Evolutionary conservation across 2,888 invertebrate genomes (phyloP).

Genomic region (Conchocele bisecta): DNA sequence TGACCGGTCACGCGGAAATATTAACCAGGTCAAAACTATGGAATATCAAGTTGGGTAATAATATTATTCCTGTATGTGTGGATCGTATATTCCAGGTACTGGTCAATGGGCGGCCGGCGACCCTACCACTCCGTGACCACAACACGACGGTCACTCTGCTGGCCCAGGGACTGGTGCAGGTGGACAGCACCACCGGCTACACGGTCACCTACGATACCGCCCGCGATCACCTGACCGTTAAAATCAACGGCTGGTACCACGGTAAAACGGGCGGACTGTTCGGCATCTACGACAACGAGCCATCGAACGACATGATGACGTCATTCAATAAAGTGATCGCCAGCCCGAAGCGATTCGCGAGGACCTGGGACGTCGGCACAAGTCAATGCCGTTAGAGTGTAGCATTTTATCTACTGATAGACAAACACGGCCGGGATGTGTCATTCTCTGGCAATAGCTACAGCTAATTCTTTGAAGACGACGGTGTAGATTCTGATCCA

Average conservation of each 20-base stretch:
- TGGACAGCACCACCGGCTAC: conserved; percentile 84
- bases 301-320: conserved; percentile 89
- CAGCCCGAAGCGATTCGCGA: conserved; percentile 88
- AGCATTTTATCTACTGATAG: too few relatives aligned
- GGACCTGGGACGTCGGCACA: conserved; percentile 86
- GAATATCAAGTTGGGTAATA: too few relatives aligned
- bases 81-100: conserved; percentile 53
- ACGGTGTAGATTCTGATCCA: too few relatives aligned
- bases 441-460: too few relatives aligned
- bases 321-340: conserved; percentile 85
- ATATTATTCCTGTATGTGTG: too few relatives aligned
- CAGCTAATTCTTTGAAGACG: too few relatives aligned
- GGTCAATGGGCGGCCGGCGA: conserved; percentile 87
- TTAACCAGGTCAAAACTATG: too few relatives aligned
- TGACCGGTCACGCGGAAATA: too few relatives aligned
- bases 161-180: conserved; percentile 76
- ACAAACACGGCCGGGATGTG: too few relatives aligned
- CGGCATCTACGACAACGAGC: conserved; percentile 95
- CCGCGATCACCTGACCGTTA: conserved; percentile 83
- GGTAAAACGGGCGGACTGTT: conserved; percentile 93
- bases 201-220: conserved; percentile 81
- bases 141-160: conserved; percentile 71
- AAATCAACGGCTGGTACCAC: conserved; percentile 93
- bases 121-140: conserved; percentile 86
- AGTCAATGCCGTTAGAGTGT: conserved; percentile 36